phyloP scores from a whole-genome alignment of 1,140 invertebrate genomes.

The Dendroctonus ponderosae region DNA sequence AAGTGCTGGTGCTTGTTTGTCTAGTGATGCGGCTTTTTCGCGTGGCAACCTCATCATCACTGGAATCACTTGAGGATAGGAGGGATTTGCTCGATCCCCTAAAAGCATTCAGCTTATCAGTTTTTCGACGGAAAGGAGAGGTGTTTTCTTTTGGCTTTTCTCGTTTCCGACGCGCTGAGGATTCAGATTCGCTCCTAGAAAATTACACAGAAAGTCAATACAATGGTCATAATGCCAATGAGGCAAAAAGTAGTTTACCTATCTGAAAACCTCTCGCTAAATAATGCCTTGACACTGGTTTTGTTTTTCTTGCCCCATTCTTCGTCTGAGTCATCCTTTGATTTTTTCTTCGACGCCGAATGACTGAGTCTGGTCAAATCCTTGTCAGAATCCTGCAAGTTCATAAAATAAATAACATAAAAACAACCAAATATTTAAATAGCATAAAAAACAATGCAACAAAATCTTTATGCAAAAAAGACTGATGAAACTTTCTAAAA shows the following conservation, averaged over 20 bases:
- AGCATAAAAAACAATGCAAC: too few species aligned
- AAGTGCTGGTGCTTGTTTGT: conserved; percentile 6
- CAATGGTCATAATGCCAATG: neutral
- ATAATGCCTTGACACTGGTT: conserved; percentile 36
- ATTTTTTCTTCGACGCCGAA: conserved; percentile 19
- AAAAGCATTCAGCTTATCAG: too few species aligned
- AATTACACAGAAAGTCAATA: conserved; percentile 2
- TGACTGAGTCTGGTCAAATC: conserved; percentile 23
- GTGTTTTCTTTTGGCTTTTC: conserved; percentile 46
- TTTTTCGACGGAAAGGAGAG: conserved; percentile 41
- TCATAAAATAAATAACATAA: too few species aligned
- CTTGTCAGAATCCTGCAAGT: conserved; percentile 25
- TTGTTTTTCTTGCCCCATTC: conserved; percentile 45
- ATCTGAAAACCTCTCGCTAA: conserved; percentile 35
- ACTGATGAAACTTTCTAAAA: neutral
- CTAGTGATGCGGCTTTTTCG: conserved; percentile 19
- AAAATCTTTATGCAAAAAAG: neutral
- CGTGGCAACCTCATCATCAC: conserved; percentile 47
- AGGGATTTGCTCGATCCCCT: conserved; percentile 37
- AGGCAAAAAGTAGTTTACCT: conserved; percentile 12
- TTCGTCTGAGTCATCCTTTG: conserved; percentile 40
- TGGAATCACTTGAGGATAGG: conserved; percentile 48
- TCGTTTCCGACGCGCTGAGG: conserved; percentile 15
- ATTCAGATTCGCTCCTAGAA: conserved; percentile 28
- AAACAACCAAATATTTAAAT: too few species aligned